Conservation (phyloP, 2,797 vertebrate genomes). For the Hyperoplus immaculatus region DNA sequence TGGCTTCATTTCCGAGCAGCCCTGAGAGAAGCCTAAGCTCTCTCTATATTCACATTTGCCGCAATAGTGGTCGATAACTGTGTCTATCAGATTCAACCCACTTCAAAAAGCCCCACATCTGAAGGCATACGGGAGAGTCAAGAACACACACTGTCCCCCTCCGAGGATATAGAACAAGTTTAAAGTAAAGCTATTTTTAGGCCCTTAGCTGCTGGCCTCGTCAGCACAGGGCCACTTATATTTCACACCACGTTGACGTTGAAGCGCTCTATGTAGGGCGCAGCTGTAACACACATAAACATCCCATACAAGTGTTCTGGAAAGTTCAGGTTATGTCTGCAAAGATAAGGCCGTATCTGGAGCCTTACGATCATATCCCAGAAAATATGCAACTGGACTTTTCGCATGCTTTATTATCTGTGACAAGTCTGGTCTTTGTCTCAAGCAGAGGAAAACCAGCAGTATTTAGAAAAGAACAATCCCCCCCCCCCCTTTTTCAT, state of each 20-base stretch:
- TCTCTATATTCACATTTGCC: slow-evolving; percentile 28
- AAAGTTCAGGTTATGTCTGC: slow-evolving; percentile 36
- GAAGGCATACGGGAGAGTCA: slow-evolving; percentile 62
- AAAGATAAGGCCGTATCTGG: slow-evolving; percentile 9
- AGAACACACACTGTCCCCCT: slow-evolving; percentile 47
- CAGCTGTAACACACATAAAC: slow-evolving; percentile 52
- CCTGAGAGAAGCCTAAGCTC: background rate
- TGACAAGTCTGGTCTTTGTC: slow-evolving; percentile 38
- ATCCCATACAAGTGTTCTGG: slow-evolving; percentile 43
- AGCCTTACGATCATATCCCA: slow-evolving; percentile 11
- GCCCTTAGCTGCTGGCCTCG: slow-evolving; percentile 44
- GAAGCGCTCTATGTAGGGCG: slow-evolving; percentile 65
- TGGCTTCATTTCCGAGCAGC: background rate
- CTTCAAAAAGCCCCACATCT: slow-evolving; percentile 70
- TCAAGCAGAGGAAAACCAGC: slow-evolving; percentile 11
- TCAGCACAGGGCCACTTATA: slow-evolving; percentile 59
- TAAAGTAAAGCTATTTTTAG: slow-evolving; percentile 80
- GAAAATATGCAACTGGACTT: slow-evolving; percentile 37
- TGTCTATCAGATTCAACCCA: slow-evolving; percentile 38
- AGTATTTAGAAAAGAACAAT: background rate
- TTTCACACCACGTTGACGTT: slow-evolving; percentile 54
- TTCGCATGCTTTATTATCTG: slow-evolving; percentile 29
- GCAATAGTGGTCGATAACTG: slow-evolving; percentile 39
- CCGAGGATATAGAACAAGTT: slow-evolving; percentile 59
- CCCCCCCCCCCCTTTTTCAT: background rate